Evolutionary conservation across 2,113 vertebrate species (phyloP).

Genomic region (Oxyura jamaicensis): DNA sequence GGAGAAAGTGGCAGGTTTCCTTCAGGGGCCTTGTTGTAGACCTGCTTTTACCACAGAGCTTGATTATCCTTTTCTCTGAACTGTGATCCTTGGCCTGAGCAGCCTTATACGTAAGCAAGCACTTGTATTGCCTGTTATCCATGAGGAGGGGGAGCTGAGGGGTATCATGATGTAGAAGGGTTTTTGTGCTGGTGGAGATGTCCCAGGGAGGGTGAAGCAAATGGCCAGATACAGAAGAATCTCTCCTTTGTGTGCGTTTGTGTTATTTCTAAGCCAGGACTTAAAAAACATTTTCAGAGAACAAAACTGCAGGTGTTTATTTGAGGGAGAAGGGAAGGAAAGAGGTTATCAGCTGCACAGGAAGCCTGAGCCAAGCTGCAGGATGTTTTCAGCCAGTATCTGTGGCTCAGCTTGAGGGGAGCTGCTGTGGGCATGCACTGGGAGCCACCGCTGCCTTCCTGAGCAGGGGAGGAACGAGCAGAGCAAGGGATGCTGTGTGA

Average conservation of each 20-base stretch:
- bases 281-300: not conserved
- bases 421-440: fast-evolving
- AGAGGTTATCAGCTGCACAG: not conserved
- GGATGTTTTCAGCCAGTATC: not conserved
- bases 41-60: not conserved
- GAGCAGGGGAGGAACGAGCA: fast-evolving
- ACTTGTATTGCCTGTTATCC: not conserved
- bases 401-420: not conserved
- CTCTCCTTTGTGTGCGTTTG: not conserved
- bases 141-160: fast-evolving
- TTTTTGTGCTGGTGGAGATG: not conserved
- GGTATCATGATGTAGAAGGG: fast-evolving
- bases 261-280: not conserved
- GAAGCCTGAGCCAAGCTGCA: not conserved
- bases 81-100: fast-evolving
- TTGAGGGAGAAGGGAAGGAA: not conserved
- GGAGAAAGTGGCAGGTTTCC: not conserved
- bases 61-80: not conserved
- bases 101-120: fast-evolving
- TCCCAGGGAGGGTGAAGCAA: fast-evolving
- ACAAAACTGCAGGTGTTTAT: not conserved
- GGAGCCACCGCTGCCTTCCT: not conserved
- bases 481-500: fast-evolving
- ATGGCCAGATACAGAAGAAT: not conserved
- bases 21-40: not conserved